Evolutionary conservation across 2,888 invertebrate species (phyloP).

Genomic region (Pachymerium ferrugineum): DNA sequence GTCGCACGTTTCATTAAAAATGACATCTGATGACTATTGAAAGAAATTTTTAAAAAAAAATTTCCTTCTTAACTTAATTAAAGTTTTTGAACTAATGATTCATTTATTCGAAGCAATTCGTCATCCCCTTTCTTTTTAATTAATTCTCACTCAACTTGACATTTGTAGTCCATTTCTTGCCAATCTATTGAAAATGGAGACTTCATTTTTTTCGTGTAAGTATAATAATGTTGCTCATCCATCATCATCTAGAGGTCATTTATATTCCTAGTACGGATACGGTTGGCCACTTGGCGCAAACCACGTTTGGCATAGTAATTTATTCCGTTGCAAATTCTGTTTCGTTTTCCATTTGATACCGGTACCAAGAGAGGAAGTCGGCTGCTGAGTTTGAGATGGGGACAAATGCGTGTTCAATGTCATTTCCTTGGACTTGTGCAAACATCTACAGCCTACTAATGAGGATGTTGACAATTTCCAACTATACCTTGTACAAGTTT

Average conservation of each 20-base stretch:
- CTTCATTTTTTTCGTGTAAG: background rate
- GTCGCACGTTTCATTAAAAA: background rate
- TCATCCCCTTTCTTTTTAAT: slow-evolving; percentile 19
- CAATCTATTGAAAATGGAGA: background rate
- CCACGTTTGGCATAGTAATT: slow-evolving; percentile 6
- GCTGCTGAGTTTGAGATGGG: slow-evolving; percentile 14
- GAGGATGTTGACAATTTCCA: slow-evolving; percentile 22
- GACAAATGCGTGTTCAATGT: slow-evolving; percentile 24
- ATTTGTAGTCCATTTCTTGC: background rate
- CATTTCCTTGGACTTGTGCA: slow-evolving; percentile 24
- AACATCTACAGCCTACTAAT: slow-evolving; percentile 24
- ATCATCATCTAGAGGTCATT: background rate
- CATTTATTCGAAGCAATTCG: background rate
- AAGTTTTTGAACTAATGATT: background rate
- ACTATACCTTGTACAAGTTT: background rate
- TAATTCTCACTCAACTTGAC: slow-evolving; percentile 4
- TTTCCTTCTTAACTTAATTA: background rate
- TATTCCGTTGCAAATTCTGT: background rate
- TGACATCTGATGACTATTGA: background rate
- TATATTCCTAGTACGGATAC: background rate
- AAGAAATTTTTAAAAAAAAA: no score
- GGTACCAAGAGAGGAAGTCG: slow-evolving; percentile 11
- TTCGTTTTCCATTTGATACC: slow-evolving; percentile 6
- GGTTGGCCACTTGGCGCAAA: slow-evolving; percentile 5
- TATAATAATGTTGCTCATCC: background rate